Conservation (phyloP, 2,888 invertebrate genomes). For the Drosophila nigritarsus region DNA sequence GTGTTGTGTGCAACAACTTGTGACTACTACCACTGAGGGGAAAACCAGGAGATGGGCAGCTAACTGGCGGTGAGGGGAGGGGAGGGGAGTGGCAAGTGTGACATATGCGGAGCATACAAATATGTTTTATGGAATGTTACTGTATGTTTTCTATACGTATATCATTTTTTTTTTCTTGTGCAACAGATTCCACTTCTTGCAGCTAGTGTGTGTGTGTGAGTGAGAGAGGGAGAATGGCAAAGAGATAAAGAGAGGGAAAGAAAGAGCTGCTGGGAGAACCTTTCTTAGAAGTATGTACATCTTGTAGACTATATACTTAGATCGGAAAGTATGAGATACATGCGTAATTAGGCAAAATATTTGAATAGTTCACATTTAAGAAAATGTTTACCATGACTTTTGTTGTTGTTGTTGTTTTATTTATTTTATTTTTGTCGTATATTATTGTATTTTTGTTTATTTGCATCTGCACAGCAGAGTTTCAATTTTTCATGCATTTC, state of each 20-base stretch:
- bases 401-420: constrained; percentile 15
- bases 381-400: constrained; percentile 27
- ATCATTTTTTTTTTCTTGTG: constrained; percentile 22
- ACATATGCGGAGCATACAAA: constrained; percentile 13
- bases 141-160: constrained; percentile 22
- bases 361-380: constrained; percentile 34
- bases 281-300: constrained; percentile 40
- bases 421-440: background rate
- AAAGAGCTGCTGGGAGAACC: constrained; percentile 4
- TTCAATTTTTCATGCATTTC: constrained; percentile 57
- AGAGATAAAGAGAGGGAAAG: constrained; percentile 10
- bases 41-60: background rate
- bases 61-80: background rate
- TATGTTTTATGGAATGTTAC: constrained; percentile 43
- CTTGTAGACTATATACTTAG: constrained; percentile 14
- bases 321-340: constrained; percentile 11
- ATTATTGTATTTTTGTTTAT: constrained; percentile 57
- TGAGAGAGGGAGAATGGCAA: background rate
- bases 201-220: background rate
- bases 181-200: constrained; percentile 26
- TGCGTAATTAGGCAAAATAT: constrained; percentile 52
- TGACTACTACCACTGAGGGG: constrained; percentile 13
- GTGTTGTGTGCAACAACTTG: constrained; percentile 30
- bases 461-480: constrained; percentile 84
- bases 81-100: background rate